These are phyloP conservation scores for Exephanes ischioxanthus DNA, from an alignment of 2,888 invertebrate genomes.

Conservation along the genomic window DNA sequence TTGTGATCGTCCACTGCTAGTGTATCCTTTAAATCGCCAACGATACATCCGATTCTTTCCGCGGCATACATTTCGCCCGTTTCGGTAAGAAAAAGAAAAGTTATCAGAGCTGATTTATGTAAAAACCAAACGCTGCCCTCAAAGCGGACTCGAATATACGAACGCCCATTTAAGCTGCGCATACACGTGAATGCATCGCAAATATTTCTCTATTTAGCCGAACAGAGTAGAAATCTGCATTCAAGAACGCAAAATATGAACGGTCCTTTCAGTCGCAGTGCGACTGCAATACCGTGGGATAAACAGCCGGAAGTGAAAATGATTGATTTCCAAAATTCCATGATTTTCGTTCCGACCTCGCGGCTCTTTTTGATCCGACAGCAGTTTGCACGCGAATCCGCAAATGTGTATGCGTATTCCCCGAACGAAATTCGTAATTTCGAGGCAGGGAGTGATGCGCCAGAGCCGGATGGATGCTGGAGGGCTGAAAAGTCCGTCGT, in stretches of 20 bases:
- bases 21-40: no score
- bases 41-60: no score
- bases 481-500: conserved; percentile 55
- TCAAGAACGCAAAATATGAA: neutral
- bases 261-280: no score
- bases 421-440: conserved; percentile 55
- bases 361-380: neutral
- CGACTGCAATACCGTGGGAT: neutral
- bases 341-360: conserved; percentile 1
- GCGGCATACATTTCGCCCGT: no score
- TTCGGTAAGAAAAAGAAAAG: no score
- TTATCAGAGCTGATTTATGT: no score
- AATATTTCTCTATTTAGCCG: no score
- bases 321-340: neutral
- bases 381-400: neutral
- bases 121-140: no score
- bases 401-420: neutral
- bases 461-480: neutral
- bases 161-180: no score
- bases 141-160: no score
- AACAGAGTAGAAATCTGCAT: neutral
- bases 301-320: neutral
- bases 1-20: no score
- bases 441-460: conserved; percentile 37
- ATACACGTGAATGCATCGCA: no score